phyloP scores from a whole-genome alignment of 2,797 vertebrate genomes.

The Pseudomugil gertrudae region DNA sequence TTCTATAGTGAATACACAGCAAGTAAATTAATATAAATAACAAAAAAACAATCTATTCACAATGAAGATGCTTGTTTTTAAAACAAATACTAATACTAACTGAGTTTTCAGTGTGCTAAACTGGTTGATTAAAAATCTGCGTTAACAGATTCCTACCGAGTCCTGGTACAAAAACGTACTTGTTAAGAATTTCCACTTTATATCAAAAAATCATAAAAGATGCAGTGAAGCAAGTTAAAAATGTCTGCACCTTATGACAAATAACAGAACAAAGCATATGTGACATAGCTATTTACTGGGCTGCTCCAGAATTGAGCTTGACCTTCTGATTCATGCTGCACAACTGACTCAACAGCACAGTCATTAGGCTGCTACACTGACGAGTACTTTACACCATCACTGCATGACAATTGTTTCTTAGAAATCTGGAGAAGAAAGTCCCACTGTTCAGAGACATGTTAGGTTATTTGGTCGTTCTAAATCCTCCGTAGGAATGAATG shows the following conservation, averaged over 20 bases:
- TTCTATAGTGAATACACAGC: not conserved
- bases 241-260: slow-evolving; percentile 8
- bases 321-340: not conserved
- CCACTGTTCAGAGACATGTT: too few relatives aligned
- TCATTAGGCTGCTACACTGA: not conserved
- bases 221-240: slow-evolving; percentile 1
- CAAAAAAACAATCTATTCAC: not conserved
- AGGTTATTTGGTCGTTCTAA: too few relatives aligned
- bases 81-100: not conserved
- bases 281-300: not conserved
- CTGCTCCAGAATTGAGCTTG: not conserved
- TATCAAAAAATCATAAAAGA: slow-evolving; percentile 16
- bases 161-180: not conserved
- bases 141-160: not conserved
- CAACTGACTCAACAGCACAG: not conserved
- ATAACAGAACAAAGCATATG: slow-evolving; percentile 1
- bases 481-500: too few relatives aligned
- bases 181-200: slow-evolving; percentile 7
- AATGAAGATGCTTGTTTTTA: not conserved
- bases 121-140: not conserved
- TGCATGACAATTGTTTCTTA: not conserved
- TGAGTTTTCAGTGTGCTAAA: not conserved
- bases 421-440: too few relatives aligned
- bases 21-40: not conserved
- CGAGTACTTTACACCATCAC: not conserved